These are phyloP conservation scores for Pangasius mekongensis DNA, from an alignment of 2,797 vertebrate species.

Conservation along the genomic window DNA sequence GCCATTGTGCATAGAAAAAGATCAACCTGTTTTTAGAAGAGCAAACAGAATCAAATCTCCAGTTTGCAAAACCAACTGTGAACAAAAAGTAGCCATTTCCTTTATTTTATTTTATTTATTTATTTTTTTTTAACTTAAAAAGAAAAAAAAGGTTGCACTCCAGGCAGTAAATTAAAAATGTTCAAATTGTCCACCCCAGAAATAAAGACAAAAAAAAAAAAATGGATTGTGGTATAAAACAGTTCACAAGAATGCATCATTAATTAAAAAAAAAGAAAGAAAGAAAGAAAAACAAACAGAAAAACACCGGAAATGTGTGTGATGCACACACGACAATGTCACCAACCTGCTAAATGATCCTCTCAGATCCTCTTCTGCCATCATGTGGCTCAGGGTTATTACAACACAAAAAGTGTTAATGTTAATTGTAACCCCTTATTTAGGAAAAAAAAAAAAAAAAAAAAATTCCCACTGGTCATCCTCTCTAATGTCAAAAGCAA, in stretches of 20 bases:
- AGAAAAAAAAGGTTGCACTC: neutral
- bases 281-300: neutral
- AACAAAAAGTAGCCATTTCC: neutral
- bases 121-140: neutral
- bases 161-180: neutral
- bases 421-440: neutral
- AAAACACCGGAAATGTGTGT: neutral
- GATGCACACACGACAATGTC: neutral
- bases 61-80: neutral
- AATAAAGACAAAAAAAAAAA: neutral
- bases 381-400: neutral
- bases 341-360: neutral
- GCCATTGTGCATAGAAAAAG: neutral
- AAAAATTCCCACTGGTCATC: neutral
- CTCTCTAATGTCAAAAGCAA: neutral
- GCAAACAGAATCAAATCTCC: neutral
- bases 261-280: neutral
- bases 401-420: neutral
- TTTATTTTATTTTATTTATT: neutral
- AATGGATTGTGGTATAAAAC: neutral
- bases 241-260: neutral
- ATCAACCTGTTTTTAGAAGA: neutral
- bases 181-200: neutral
- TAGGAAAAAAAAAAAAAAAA: neutral
- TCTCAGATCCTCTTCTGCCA: neutral